These are phyloP conservation scores for Andrena minutula DNA, from an alignment of 2,888 invertebrate genomes.

Conservation along the genomic window DNA sequence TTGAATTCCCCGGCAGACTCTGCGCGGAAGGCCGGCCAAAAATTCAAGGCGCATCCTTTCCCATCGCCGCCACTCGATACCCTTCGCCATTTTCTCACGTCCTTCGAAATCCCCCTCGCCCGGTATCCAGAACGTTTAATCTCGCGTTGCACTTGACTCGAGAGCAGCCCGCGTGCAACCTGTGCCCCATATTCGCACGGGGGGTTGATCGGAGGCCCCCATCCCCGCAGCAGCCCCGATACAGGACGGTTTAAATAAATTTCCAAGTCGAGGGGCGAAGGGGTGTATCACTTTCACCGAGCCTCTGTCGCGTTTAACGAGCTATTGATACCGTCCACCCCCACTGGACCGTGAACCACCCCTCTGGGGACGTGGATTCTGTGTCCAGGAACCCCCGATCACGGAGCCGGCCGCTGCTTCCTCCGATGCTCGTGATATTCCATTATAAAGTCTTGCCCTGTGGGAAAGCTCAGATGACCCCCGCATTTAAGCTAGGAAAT, in stretches of 20 bases:
- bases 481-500: constrained; percentile 59
- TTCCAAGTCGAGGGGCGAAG: constrained; percentile 73
- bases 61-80: background rate
- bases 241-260: constrained; percentile 82
- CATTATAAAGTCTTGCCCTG: constrained; percentile 78
- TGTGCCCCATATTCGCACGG: constrained; percentile 80
- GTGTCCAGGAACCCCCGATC: constrained; percentile 24
- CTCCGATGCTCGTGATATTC: constrained; percentile 53
- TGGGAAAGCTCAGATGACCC: constrained; percentile 77
- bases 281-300: constrained; percentile 53
- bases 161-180: constrained; percentile 76
- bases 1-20: too few species aligned
- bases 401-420: background rate
- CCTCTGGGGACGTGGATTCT: constrained; percentile 23
- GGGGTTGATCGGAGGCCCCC: constrained; percentile 36
- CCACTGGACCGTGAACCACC: constrained; percentile 53
- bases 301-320: constrained; percentile 81
- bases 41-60: background rate
- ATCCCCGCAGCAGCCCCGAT: constrained; percentile 31
- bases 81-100: constrained; percentile 55
- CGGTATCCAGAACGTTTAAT: constrained; percentile 70
- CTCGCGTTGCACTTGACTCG: constrained; percentile 79
- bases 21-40: background rate
- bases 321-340: constrained; percentile 82
- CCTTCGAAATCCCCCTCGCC: constrained; percentile 29